phyloP scores from a whole-genome alignment of 2,797 vertebrate species.

The Xerus rutilus region DNA sequence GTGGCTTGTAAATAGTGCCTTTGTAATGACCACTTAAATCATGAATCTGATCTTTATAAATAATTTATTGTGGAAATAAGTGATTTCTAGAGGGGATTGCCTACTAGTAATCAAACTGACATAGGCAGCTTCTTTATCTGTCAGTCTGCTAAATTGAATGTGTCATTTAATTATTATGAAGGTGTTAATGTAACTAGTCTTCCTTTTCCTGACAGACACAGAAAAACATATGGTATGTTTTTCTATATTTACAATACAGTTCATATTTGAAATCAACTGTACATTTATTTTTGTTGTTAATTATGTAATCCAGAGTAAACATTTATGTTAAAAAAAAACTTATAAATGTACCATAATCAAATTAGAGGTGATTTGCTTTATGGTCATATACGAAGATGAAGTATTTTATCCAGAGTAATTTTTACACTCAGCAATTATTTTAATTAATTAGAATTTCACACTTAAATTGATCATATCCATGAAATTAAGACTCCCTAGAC shows the following conservation, averaged over 20 bases:
- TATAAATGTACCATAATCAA: not conserved
- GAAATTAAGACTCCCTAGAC: not conserved
- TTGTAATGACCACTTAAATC: constrained; percentile 69
- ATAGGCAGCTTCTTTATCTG: constrained; percentile 73
- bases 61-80: constrained; percentile 81
- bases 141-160: constrained; percentile 76
- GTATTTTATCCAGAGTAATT: constrained; percentile 18
- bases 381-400: not conserved
- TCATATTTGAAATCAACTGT: not conserved
- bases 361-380: not conserved
- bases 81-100: constrained; percentile 75
- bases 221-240: not conserved
- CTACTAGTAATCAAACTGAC: constrained; percentile 62
- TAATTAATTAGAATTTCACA: constrained; percentile 40
- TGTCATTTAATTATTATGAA: constrained; percentile 82
- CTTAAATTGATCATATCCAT: not conserved
- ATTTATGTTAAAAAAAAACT: not conserved
- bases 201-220: constrained; percentile 21
- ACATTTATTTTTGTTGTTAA: constrained; percentile 14
- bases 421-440: not conserved
- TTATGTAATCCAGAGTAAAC: not conserved
- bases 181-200: constrained; percentile 48
- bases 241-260: not conserved
- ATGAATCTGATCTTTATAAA: constrained; percentile 73
- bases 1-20: constrained; percentile 69